Conservation (phyloP, 2,888 invertebrate species). For the Cetonia aurata region DNA sequence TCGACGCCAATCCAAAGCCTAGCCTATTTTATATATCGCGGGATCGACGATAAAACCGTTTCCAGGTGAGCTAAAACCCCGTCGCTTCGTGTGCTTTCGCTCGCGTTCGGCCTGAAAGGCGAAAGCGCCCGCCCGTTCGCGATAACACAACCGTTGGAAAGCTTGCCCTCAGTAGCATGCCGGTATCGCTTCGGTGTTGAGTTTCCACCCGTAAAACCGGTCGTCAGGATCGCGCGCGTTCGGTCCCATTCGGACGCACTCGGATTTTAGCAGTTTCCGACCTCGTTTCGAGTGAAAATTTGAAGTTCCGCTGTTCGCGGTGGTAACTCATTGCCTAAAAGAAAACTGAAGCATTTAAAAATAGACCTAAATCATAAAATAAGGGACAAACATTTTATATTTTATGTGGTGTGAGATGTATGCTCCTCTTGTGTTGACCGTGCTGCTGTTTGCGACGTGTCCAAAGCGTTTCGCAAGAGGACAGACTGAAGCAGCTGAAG, state of each 20-base stretch:
- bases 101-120: slow-evolving; percentile 2
- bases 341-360: background rate
- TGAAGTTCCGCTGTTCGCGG: background rate
- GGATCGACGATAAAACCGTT: slow-evolving; percentile 63
- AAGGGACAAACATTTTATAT: too few species aligned
- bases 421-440: slow-evolving; percentile 48
- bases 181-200: slow-evolving; percentile 51
- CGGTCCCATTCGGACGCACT: too few species aligned
- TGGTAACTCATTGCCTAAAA: background rate
- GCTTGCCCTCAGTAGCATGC: slow-evolving; percentile 65
- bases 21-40: slow-evolving; percentile 48
- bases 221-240: slow-evolving; percentile 31
- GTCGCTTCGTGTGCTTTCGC: slow-evolving; percentile 7
- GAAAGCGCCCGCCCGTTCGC: slow-evolving; percentile 18
- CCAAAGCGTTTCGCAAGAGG: slow-evolving; percentile 40
- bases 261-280: too few species aligned
- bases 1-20: too few species aligned
- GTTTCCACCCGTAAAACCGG: slow-evolving; percentile 34
- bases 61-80: slow-evolving; percentile 60
- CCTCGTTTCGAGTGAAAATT: background rate
- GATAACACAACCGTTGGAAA: slow-evolving; percentile 52
- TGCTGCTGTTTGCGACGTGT: slow-evolving; percentile 15
- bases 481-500: slow-evolving; percentile 59
- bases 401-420: slow-evolving; percentile 50
- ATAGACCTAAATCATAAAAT: background rate